phyloP scores from a whole-genome alignment of 1,140 invertebrate genomes.

The Ceratoteleas bidentatus region DNA sequence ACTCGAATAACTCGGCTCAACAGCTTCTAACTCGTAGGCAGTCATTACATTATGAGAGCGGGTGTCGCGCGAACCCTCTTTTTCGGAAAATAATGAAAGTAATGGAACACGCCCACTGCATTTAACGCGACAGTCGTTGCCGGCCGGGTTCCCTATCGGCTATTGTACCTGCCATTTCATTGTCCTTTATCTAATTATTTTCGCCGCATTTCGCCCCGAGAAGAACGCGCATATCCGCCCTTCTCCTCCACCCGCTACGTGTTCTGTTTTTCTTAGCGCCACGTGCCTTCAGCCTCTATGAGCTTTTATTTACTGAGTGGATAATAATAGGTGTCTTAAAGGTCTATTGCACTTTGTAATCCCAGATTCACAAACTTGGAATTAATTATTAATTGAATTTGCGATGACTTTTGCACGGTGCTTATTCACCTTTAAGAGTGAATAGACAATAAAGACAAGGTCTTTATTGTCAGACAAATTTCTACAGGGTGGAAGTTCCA shows the following conservation, averaged over 20 bases:
- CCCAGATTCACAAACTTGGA: too few species aligned
- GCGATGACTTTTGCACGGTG: too few species aligned
- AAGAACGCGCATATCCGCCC: slow-evolving; percentile 53
- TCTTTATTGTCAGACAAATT: too few species aligned
- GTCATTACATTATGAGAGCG: slow-evolving; percentile 58
- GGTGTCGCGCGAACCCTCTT: slow-evolving; percentile 64
- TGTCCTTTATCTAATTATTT: slow-evolving; percentile 77
- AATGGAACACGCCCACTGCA: slow-evolving; percentile 74
- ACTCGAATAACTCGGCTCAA: slow-evolving; percentile 58
- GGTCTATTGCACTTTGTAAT: too few species aligned
- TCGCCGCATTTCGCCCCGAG: slow-evolving; percentile 68
- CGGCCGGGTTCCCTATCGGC: slow-evolving; percentile 50
- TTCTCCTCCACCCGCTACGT: slow-evolving; percentile 44
- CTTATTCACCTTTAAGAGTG: too few species aligned
- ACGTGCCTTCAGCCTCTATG: slow-evolving; percentile 9
- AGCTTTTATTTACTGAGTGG: slow-evolving; percentile 75
- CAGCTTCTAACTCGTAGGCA: slow-evolving; percentile 62
- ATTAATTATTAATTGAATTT: too few species aligned
- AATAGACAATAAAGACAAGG: too few species aligned
- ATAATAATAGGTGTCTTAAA: slow-evolving; percentile 78
- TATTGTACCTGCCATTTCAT: slow-evolving; percentile 75
- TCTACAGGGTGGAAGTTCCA: too few species aligned
- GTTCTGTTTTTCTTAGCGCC: slow-evolving; percentile 63
- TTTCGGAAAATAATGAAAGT: slow-evolving; percentile 72
- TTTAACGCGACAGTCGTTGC: slow-evolving; percentile 66